These are phyloP conservation scores for Cygnus buccinator DNA, from an alignment of 2,113 vertebrate species.

Conservation along the genomic window DNA sequence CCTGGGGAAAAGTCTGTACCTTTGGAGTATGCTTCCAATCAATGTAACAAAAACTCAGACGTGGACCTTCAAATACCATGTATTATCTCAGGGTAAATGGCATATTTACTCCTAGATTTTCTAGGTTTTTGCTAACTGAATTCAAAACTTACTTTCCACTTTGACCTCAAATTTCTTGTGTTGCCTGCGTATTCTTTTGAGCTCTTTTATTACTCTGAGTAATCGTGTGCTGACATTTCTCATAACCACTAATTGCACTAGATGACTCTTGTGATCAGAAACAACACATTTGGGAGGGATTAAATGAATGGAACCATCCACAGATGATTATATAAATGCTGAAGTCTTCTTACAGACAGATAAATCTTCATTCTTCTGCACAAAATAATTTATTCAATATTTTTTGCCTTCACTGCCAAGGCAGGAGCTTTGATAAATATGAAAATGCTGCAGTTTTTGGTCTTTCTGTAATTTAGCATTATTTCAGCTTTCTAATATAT, in stretches of 20 bases:
- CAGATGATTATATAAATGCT: conserved; percentile 72
- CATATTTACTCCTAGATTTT: conserved; percentile 19
- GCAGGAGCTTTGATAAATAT: conserved; percentile 32
- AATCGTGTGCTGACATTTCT: conserved; percentile 67
- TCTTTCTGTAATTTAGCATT: conserved; percentile 45
- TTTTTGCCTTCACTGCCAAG: conserved; percentile 46
- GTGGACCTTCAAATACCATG: background rate
- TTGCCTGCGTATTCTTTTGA: conserved; percentile 43
- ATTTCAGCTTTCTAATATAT: conserved; percentile 40
- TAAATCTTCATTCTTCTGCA: conserved; percentile 30
- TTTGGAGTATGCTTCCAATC: conserved; percentile 26
- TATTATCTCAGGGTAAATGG: background rate
- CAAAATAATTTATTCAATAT: conserved; percentile 49
- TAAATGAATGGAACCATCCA: conserved; percentile 65
- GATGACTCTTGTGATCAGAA: conserved; percentile 71
- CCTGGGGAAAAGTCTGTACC: conserved; percentile 47
- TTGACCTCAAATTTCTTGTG: conserved; percentile 26
- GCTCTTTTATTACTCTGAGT: conserved; percentile 66
- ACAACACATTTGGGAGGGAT: conserved; percentile 42
- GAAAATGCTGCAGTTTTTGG: conserved; percentile 27
- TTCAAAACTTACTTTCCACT: conserved; percentile 7
- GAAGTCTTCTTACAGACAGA: conserved; percentile 39
- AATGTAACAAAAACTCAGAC: conserved; percentile 47
- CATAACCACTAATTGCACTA: conserved; percentile 69
- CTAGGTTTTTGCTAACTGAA: background rate